Evolutionary conservation across 2,113 vertebrate genomes (phyloP), one percentile per base, ranked within the genome.

Genomic region (Podarcis cretensis): DNA sequence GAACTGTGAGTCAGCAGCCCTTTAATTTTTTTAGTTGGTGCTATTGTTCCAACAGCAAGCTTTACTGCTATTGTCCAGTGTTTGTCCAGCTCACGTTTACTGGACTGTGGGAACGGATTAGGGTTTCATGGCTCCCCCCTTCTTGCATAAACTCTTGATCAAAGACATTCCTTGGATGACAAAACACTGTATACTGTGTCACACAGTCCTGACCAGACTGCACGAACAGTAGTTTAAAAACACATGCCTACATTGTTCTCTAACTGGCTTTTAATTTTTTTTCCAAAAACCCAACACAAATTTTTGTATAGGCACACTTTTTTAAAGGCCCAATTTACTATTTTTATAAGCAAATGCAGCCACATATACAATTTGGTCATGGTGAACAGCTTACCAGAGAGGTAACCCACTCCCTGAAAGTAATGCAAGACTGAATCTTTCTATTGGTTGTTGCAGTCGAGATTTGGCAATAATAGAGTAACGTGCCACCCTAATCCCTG

Each of bases 91-190:
- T 96, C 96, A 96, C 90, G 95, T 97, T 97, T 96, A 95, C 96
- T 95, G 97, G 97, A 94, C 97, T 98, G 98, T 98, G 98, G 98
- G 97, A 98, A 98, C 95, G 97, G 98, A 98, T 98, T 98, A 98
- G 97, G 96, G 97, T 97, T 97, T 97, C 97, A 96, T 96, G 95
- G 95, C 96, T 96, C 96, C 96, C 93, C 81, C 79, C 91, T 93
- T 93, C 95, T 95, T 96, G 96, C 96, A 97, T 96, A 97, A 97
- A 97, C 96, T 94, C 96, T 95, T 96, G 98, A 98, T 98, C 97
- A 98, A 98, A 98, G 97, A 92, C 97, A 98, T 98, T 98, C 98
- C 97, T 97, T 97, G 97, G 96, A 98, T 98, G 97, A 98, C 97
- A 98, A 98, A 97, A 97, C 95, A 97, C 95, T 96, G 97, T 96